Percentiles rank a stretch among this genome's conserved stretches.
Evolutionary conservation across 2,113 vertebrate species (phyloP).

Genomic region (Poeciliopsis turrubarensis): DNA sequence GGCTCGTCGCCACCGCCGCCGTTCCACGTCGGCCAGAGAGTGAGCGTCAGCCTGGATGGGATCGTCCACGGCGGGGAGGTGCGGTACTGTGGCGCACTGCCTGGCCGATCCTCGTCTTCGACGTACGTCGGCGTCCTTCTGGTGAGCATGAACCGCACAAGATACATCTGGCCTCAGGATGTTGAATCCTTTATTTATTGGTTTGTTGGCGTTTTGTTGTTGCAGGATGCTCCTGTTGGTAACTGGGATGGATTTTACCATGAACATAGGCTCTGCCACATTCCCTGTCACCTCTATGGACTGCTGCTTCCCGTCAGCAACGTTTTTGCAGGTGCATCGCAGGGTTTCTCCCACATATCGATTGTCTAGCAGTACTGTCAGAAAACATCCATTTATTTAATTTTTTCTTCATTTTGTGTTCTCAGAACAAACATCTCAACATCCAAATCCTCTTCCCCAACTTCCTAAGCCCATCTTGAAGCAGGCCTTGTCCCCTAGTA

Average conservation of each 20-base stretch:
- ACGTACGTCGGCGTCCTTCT: slow-evolving; percentile 72
- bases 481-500: background rate
- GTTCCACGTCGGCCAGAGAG: slow-evolving; percentile 67
- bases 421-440: slow-evolving; percentile 41
- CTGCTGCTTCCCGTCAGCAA: slow-evolving; percentile 64
- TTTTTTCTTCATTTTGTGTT: background rate
- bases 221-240: slow-evolving; percentile 76
- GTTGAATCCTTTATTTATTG: background rate
- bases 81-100: slow-evolving; percentile 69
- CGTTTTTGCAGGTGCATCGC: slow-evolving; percentile 70
- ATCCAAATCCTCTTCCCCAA: slow-evolving; percentile 19
- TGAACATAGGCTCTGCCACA: slow-evolving; percentile 69
- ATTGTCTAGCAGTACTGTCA: too few species aligned
- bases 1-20: background rate
- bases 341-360: background rate
- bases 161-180: background rate
- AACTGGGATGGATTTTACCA: slow-evolving; percentile 76
- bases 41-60: slow-evolving; percentile 64
- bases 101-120: slow-evolving; percentile 36
- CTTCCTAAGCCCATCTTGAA: slow-evolving; percentile 51
- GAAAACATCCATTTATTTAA: background rate
- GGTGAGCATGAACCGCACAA: slow-evolving; percentile 59
- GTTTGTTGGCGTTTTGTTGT: background rate
- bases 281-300: slow-evolving; percentile 70
- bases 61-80: slow-evolving; percentile 60